Evolutionary conservation across 2,888 invertebrate species (phyloP), one percentile per base, ranked within the genome.

Genomic region (Gandaritis pyraliata): DNA sequence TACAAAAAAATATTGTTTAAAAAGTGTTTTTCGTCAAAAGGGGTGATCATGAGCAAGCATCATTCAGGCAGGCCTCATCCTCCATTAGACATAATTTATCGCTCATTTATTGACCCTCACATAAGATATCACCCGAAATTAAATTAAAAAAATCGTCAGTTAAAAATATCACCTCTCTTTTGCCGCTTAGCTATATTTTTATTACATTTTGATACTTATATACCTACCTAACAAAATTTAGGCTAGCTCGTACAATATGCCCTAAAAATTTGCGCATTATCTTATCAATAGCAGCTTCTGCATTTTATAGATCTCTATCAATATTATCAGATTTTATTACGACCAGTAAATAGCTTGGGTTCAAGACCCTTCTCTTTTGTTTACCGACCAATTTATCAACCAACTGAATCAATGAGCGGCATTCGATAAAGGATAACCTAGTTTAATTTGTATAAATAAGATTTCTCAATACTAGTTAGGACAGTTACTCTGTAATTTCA

Each of bases 361-460:
- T 73, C 69, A 70, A 69, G 70, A 71, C 70, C 72, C 71, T 69
- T 72, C 72, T 76, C 68, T 72, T 77, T 81, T 82, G 80, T 82
- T 77, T 77, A 75, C 76, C 64, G 63, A 63, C 64, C 18, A 67
- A 69, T 65, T 78, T 89, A 90, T 90, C 90, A 87, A 85, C 87
- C n/a, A 45, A 84, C 83, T 84, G 89, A 87, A 85, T 89, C 85
- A 87, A 85, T 85, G 85, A 72, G 62, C 74, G 65, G 70, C 65
- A 71, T 71, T 69, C 72, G 90, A 90, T 90, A 87, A 76, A 81
- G 85, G 83, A 87, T 91, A 90, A 90, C 91, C 91, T 89, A 91
- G 79, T 86, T 80, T 84, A 75, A 75, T 67, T 75, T 74, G 80
- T 90, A 88, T 91, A 90, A 81, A 90, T 90, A 85, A 74, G 75